These are phyloP conservation scores for Eupleurogrammus muticus DNA, from an alignment of 2,797 vertebrate species.

Conservation along the genomic window DNA sequence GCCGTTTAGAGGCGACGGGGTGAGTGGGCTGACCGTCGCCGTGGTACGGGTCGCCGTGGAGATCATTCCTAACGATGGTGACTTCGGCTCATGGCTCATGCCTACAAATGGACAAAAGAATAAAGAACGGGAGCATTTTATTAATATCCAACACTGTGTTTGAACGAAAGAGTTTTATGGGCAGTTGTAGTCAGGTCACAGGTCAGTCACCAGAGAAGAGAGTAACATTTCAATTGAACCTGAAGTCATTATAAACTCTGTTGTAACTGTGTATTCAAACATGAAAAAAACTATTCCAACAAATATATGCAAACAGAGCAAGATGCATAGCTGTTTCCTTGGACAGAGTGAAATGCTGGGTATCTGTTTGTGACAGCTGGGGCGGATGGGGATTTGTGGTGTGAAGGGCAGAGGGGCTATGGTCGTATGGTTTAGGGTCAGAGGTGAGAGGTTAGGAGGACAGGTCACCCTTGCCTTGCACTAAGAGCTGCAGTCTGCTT, in stretches of 20 bases:
- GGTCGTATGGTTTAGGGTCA: slow-evolving; percentile 53
- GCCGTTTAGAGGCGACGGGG: slow-evolving; percentile 96
- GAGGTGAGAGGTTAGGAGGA: slow-evolving; percentile 74
- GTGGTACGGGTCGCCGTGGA: slow-evolving; percentile 97
- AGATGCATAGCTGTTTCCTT: slow-evolving; percentile 19
- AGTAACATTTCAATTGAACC: background rate
- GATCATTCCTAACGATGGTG: slow-evolving; percentile 99
- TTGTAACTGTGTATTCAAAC: background rate
- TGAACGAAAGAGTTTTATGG: slow-evolving; percentile 4
- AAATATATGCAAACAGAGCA: slow-evolving; percentile 9
- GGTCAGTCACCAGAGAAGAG: background rate
- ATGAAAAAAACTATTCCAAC: slow-evolving; percentile 15
- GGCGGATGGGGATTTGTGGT: slow-evolving; percentile 40
- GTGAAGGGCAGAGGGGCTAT: slow-evolving; percentile 56
- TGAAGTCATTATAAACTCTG: background rate
- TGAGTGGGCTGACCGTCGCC: slow-evolving; percentile 97
- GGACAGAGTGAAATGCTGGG: slow-evolving; percentile 47
- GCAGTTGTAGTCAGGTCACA: background rate
- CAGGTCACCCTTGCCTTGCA: slow-evolving; percentile 58
- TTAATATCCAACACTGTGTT: slow-evolving; percentile 41
- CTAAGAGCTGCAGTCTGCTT: slow-evolving; percentile 60
- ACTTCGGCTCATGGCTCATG: slow-evolving; percentile 99
- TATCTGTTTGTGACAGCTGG: slow-evolving; percentile 78
- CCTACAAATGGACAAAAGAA: slow-evolving; percentile 84
- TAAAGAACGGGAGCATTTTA: slow-evolving; percentile 51